These are phyloP conservation scores for Gambusia yucatana DNA, from an alignment of 2,797 vertebrate species.

Conservation along the genomic window DNA sequence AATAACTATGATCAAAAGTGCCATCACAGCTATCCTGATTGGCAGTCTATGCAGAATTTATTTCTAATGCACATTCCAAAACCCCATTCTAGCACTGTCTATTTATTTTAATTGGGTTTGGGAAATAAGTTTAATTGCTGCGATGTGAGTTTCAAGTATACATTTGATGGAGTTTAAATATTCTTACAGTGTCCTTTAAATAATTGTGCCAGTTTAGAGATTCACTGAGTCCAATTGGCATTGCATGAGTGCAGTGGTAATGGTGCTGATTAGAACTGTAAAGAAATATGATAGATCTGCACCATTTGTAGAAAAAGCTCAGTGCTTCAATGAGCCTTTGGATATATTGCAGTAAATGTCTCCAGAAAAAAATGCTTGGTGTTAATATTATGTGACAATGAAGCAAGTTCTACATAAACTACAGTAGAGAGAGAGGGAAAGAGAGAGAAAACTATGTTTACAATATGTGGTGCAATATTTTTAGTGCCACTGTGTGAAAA, in stretches of 20 bases:
- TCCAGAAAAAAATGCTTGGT: conserved; percentile 29
- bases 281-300: conserved; percentile 66
- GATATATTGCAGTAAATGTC: conserved; percentile 49
- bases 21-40: not conserved
- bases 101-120: conserved; percentile 66
- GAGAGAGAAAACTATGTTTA: not conserved
- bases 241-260: conserved; percentile 72
- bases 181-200: conserved; percentile 76
- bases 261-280: conserved; percentile 76
- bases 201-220: conserved; percentile 74
- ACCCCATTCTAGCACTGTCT: conserved; percentile 42
- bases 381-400: conserved; percentile 24
- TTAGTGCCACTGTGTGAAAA: not conserved
- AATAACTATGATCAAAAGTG: not conserved
- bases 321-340: conserved; percentile 30
- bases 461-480: not conserved
- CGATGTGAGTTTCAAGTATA: conserved; percentile 64
- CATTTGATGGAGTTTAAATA: conserved; percentile 75
- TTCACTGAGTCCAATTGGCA: conserved; percentile 76
- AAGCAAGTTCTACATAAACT: not conserved
- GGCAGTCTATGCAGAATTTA: conserved; percentile 35
- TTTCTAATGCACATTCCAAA: conserved; percentile 46
- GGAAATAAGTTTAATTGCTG: conserved; percentile 74
- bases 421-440: not conserved
- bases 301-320: conserved; percentile 50